Evolutionary conservation across 2,888 invertebrate species (phyloP).

Genomic region (Cephus spinipes): DNA sequence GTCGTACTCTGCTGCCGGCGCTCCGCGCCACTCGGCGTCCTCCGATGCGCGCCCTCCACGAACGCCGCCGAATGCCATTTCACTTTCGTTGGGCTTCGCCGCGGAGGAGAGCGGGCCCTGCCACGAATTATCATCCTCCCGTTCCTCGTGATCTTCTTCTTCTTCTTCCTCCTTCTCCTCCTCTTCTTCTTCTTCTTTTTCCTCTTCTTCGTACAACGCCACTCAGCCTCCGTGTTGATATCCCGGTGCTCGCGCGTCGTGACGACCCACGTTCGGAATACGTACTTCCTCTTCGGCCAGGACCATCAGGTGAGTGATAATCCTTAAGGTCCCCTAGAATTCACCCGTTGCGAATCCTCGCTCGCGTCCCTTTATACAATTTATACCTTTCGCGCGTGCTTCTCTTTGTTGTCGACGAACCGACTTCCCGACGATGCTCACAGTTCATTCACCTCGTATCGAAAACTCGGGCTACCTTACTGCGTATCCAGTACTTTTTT

Average conservation of each 20-base stretch:
- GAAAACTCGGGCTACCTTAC: not conserved
- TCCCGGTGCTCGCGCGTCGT: not conserved
- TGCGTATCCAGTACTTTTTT: not conserved
- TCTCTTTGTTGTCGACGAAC: not conserved
- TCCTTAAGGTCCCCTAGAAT: slow-evolving; percentile 19
- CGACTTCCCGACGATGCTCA: not conserved
- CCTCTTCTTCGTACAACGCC: slow-evolving; percentile 14
- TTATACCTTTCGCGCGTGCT: slow-evolving; percentile 50
- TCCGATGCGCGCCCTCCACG: slow-evolving; percentile 19
- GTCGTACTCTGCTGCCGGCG: slow-evolving; percentile 14
- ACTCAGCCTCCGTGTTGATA: slow-evolving; percentile 1
- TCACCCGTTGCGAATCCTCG: not conserved
- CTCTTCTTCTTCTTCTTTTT: slow-evolving; percentile 20
- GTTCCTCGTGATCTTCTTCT: slow-evolving; percentile 12
- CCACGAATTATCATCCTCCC: slow-evolving; percentile 58
- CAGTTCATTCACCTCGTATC: not conserved
- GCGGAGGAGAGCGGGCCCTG: slow-evolving; percentile 60
- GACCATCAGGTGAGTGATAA: slow-evolving; percentile 61
- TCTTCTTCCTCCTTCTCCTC: slow-evolving; percentile 13
- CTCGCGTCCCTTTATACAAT: slow-evolving; percentile 24
- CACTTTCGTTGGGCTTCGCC: slow-evolving; percentile 67
- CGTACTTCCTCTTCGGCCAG: slow-evolving; percentile 37
- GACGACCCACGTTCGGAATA: slow-evolving; percentile 22
- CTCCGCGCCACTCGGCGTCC: slow-evolving; percentile 25
- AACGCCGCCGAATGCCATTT: slow-evolving; percentile 62